Base-by-base conservation (phyloP, 92 coral and sea anemone genomes). In the Phenganax stokvisi region DNA sequence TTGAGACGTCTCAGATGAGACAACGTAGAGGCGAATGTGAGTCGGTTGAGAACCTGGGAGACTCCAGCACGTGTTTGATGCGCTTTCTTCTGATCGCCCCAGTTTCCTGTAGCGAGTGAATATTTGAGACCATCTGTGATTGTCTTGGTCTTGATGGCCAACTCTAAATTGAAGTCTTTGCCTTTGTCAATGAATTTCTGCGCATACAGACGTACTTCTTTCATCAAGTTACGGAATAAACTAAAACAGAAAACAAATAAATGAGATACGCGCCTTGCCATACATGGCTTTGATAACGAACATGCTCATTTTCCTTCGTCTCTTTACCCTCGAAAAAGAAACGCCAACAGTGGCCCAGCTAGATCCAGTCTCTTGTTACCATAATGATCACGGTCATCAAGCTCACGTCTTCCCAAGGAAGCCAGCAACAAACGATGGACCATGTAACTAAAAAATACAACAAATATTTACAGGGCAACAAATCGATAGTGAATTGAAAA, bases 51-150 rank as follows among this genome's bases (percentile, higher is more conserved):
- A 60, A 93, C 98, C 89, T 93, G 98, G 10, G 98, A 93, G 58
- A 93, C 98, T n/a, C 98, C 98, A 17, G 98, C 98, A 30, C 98
- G 85, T n/a, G 91, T 62, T 76, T 92, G 96, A 66, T 93, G 98
- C 0, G 98, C 98, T 84, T 93, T 93, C 88, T 93, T 93, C 86
- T 93, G 98, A 76, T 93, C 98, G 11, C 98, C 98, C 98, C 98
- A 93, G 87, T 93, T 93, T 25, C 98, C 98, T 15, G 98, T 93
- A 31, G 98, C 98, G 57, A 93, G 83, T 11, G 98, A 93, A 71
- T 93, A 93, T 51, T 93, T 89, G 53, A 93, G 91, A 12, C 98
- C 98, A 80, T 93, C 98, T 70, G 98, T 91, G 75, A 93, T 93
- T 13, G 90, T 93, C 86, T 93, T 93, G 10, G 98, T 97, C 69